Conservation (phyloP, 2,888 invertebrate genomes). For the Agrilus mali region DNA sequence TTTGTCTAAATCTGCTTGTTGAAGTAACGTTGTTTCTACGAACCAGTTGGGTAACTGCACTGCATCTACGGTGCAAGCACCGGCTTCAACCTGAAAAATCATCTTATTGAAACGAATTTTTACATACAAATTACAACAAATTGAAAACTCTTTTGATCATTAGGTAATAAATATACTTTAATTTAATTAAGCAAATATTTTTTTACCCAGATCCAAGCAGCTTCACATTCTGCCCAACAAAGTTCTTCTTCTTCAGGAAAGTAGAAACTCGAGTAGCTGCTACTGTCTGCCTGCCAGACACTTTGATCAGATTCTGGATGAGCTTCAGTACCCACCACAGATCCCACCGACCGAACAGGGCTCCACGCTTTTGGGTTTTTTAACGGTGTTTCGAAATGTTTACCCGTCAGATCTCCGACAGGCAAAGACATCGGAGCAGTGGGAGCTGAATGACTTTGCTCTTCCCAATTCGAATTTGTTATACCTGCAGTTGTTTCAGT, state of each 20-base stretch:
- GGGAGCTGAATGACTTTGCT: slow-evolving; percentile 61
- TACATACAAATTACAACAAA: background rate
- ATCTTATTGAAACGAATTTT: background rate
- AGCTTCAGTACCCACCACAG: slow-evolving; percentile 73
- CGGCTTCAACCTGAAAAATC: slow-evolving; percentile 26
- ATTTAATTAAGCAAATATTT: slow-evolving; percentile 36
- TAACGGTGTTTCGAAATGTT: slow-evolving; percentile 58
- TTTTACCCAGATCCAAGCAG: slow-evolving; percentile 68
- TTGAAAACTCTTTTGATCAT: no score
- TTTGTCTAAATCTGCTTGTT: slow-evolving; percentile 51
- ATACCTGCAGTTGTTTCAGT: slow-evolving; percentile 36
- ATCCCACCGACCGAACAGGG: slow-evolving; percentile 77
- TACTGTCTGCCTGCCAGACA: slow-evolving; percentile 61
- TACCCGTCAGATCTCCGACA: slow-evolving; percentile 43
- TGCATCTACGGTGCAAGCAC: slow-evolving; percentile 66
- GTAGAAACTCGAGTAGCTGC: slow-evolving; percentile 62
- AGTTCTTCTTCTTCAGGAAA: slow-evolving; percentile 70
- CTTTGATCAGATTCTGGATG: slow-evolving; percentile 75
- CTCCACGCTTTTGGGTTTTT: slow-evolving; percentile 78
- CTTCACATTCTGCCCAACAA: slow-evolving; percentile 70
- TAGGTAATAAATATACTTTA: slow-evolving; percentile 1
- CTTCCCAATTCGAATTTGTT: slow-evolving; percentile 44
- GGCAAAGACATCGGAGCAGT: slow-evolving; percentile 52
- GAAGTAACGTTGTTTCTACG: slow-evolving; percentile 18
- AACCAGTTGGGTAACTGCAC: slow-evolving; percentile 65